A percentile compares a stretch with the other conserved stretches of the same genome.
phyloP scores from a whole-genome alignment of 2,888 invertebrate genomes.

The Lutraria lutraria region DNA sequence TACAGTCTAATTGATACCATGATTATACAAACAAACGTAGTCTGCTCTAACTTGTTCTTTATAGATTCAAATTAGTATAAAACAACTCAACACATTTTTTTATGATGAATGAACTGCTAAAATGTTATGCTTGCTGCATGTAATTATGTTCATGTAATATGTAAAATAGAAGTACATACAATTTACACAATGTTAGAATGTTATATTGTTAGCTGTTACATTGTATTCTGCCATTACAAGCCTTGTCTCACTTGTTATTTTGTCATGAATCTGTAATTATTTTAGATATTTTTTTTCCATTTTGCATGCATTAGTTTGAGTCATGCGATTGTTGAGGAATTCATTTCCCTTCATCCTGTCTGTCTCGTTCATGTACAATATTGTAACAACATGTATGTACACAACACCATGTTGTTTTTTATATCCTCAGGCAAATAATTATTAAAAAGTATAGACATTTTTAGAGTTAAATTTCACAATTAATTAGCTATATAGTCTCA shows the following conservation, averaged over 20 bases:
- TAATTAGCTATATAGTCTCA: not conserved
- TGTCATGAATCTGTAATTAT: conserved; percentile 2
- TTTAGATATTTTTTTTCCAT: not conserved
- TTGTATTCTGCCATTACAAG: not conserved
- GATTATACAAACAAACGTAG: not conserved
- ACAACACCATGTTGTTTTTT: conserved; percentile 1
- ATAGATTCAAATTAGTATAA: not conserved
- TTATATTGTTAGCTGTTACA: not conserved
- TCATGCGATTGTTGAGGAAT: not conserved
- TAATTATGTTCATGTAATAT: too few species aligned
- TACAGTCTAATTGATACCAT: not conserved
- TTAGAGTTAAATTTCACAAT: not conserved
- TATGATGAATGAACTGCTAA: not conserved
- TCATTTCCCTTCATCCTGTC: not conserved
- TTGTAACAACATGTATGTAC: too few species aligned
- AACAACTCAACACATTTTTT: not conserved
- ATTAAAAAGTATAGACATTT: conserved; percentile 1
- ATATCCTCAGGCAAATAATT: not conserved
- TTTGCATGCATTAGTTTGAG: not conserved
- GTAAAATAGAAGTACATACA: not conserved
- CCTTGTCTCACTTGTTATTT: not conserved
- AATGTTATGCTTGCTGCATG: not conserved
- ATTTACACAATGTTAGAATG: not conserved
- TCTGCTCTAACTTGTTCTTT: not conserved
- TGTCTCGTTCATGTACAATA: too few species aligned